Percentiles rank a stretch among this genome's conserved stretches.
Evolutionary conservation across 2,113 vertebrate genomes (phyloP).

Genomic region (Asarcornis scutulata): DNA sequence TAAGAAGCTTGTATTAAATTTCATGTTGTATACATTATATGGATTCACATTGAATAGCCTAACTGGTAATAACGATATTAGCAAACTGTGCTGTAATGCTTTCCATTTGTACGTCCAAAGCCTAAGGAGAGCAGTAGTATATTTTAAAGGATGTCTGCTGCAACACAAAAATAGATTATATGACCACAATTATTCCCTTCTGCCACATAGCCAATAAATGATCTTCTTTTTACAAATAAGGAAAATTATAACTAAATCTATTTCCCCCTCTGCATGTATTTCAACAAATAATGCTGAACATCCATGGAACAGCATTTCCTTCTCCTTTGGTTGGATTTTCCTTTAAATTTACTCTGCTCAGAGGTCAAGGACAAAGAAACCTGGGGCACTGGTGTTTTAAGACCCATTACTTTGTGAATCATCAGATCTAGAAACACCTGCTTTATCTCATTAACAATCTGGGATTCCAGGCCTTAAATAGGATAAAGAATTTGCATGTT

Average conservation of each 20-base stretch:
- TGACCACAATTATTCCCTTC: not conserved
- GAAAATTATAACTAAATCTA: not conserved
- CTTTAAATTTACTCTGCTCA: not conserved
- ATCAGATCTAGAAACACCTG: slow-evolving; percentile 51
- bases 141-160: not conserved
- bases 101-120: not conserved
- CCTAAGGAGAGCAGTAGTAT: not conserved
- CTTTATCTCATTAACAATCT: slow-evolving; percentile 66
- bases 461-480: slow-evolving; percentile 45
- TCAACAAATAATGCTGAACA: not conserved
- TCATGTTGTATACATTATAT: not conserved
- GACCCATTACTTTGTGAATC: slow-evolving; percentile 54
- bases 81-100: not conserved
- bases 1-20: not conserved
- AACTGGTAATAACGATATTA: not conserved
- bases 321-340: not conserved
- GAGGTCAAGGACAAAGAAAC: slow-evolving; percentile 46
- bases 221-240: not conserved
- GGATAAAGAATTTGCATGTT: slow-evolving; percentile 47
- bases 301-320: not conserved
- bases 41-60: not conserved
- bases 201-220: not conserved
- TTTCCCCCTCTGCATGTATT: not conserved
- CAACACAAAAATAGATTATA: not conserved
- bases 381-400: slow-evolving; percentile 42